phyloP scores from a whole-genome alignment of 2,797 vertebrate species.

The Fistularia commersonii region DNA sequence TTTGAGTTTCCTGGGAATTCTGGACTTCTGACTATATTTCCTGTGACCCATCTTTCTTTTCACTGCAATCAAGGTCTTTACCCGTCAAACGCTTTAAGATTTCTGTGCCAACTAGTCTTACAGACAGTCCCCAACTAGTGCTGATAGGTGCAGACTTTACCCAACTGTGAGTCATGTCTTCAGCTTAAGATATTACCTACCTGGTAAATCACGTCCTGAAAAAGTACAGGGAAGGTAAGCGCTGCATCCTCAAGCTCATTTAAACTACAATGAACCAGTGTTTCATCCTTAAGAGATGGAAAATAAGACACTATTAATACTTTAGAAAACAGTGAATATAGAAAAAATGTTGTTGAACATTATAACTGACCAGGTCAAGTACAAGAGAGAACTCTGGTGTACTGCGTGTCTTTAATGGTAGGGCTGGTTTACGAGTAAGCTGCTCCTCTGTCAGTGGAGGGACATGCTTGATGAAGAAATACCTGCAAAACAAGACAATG shows the following conservation, averaged over 20 bases:
- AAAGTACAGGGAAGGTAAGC: constrained; percentile 97
- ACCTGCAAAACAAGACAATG: constrained; percentile 71
- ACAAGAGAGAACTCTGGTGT: constrained; percentile 98
- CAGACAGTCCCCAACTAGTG: too few species aligned
- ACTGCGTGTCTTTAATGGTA: constrained; percentile 97
- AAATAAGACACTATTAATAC: background rate
- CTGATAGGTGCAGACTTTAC: background rate
- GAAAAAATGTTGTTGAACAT: background rate
- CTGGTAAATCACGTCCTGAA: constrained; percentile 99
- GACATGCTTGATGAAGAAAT: constrained; percentile 99
- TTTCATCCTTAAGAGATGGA: constrained; percentile 83
- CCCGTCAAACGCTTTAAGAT: too few species aligned
- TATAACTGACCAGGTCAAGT: constrained; percentile 86
- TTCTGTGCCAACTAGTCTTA: too few species aligned
- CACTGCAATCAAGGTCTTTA: too few species aligned
- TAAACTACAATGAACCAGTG: constrained; percentile 97
- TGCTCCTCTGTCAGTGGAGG: constrained; percentile 97
- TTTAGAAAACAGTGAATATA: background rate
- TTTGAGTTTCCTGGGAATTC: too few species aligned
- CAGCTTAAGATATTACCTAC: constrained; percentile 51
- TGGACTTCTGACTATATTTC: too few species aligned
- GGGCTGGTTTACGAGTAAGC: constrained; percentile 94
- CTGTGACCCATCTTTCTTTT: too few species aligned
- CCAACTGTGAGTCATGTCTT: constrained; percentile 43
- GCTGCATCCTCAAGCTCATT: constrained; percentile 98